Evolutionary conservation across 1,140 invertebrate species (phyloP).

Genomic region (Idris sp.): DNA sequence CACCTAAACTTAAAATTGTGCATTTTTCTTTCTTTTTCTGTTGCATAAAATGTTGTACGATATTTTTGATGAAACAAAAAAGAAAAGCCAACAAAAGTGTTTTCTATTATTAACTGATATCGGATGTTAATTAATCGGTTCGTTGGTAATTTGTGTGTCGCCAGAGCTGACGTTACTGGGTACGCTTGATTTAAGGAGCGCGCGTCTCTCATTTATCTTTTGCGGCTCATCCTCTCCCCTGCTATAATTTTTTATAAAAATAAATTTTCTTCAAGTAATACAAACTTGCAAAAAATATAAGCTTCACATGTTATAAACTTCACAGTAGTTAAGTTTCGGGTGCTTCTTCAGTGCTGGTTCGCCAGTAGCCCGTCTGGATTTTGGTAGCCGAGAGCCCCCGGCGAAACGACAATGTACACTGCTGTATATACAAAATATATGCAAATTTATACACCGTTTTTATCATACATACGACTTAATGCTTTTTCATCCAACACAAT

Average conservation of each 20-base stretch:
- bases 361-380: too few species aligned
- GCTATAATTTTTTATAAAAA: too few species aligned
- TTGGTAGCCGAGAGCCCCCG: constrained; percentile 71
- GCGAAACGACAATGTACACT: constrained; percentile 61
- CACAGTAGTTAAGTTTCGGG: too few species aligned
- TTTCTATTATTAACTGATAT: constrained; percentile 56
- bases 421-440: constrained; percentile 24
- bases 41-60: constrained; percentile 2
- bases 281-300: too few species aligned
- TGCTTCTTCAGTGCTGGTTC: constrained; percentile 69
- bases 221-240: too few species aligned
- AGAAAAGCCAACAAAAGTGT: constrained; percentile 14
- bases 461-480: not conserved
- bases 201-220: constrained; percentile 64
- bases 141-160: constrained; percentile 67
- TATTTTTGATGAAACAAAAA: too few species aligned
- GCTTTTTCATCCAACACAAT: not conserved
- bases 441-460: constrained; percentile 28
- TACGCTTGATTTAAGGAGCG: constrained; percentile 65
- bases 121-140: constrained; percentile 71
- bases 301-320: too few species aligned
- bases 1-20: too few species aligned
- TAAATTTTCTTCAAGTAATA: too few species aligned
- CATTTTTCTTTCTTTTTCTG: constrained; percentile 7
- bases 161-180: constrained; percentile 63